Conservation (phyloP, 2,888 invertebrate genomes). For the Actias luna region DNA sequence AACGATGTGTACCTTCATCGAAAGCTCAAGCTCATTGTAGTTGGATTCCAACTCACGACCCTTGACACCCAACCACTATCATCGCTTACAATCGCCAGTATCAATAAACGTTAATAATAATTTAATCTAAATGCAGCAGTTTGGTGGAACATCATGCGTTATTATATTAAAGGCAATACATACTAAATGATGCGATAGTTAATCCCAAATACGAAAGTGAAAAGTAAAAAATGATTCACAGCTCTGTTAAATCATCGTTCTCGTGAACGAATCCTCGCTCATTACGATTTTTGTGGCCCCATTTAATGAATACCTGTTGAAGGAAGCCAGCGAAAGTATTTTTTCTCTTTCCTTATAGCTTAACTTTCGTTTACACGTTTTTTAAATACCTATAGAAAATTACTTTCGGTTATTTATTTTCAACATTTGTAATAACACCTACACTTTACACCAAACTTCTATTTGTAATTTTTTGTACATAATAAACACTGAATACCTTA, state of each 20-base stretch:
- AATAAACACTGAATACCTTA: too few relatives aligned
- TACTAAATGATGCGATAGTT: slow-evolving; percentile 25
- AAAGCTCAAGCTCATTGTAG: too few relatives aligned
- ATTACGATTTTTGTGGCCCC: slow-evolving; percentile 30
- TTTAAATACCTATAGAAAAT: slow-evolving; percentile 5
- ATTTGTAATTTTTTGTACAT: too few relatives aligned
- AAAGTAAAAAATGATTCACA: slow-evolving; percentile 47
- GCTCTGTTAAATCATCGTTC: slow-evolving; percentile 39
- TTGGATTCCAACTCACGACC: too few relatives aligned
- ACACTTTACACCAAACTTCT: not conserved
- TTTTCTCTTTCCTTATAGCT: slow-evolving; percentile 26
- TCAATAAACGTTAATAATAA: too few relatives aligned
- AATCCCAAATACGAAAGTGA: slow-evolving; percentile 60
- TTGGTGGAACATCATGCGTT: not conserved
- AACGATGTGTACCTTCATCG: too few relatives aligned
- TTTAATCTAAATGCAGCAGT: too few relatives aligned
- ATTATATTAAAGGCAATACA: not conserved
- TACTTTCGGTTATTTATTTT: not conserved
- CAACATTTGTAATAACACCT: not conserved
- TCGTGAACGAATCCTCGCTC: slow-evolving; percentile 31
- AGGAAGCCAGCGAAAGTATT: slow-evolving; percentile 49
- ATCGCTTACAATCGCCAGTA: too few relatives aligned
- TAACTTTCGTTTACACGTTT: slow-evolving; percentile 25
- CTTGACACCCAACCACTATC: too few relatives aligned
- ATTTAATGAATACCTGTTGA: slow-evolving; percentile 29